Base-by-base conservation (phyloP, 2,113 vertebrate genomes). In the Toxotes jaculatrix region DNA sequence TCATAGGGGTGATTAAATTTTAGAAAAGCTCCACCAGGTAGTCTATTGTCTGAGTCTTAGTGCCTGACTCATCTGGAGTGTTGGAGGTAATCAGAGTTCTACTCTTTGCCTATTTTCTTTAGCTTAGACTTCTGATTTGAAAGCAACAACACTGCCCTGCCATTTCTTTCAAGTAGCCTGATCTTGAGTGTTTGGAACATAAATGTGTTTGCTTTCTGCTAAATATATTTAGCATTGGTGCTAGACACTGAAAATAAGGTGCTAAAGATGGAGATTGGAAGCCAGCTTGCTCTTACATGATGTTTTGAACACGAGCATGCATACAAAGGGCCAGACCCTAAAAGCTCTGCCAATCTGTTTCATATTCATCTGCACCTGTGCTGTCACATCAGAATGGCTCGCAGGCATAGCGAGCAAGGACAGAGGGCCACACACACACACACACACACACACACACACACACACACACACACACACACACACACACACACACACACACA, bases 301-400 rank as follows among this genome's bases (percentile, higher is more conserved):
- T 83, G 78, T 68, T 61, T 80, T 16, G 4, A 66, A 84, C 79
- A 82, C 68, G 38, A 79, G 57, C 59, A 14, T 57, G 60, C 70
- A 80, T 74, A 78, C 74, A 87, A 74, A 84, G 64, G 47, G 53
- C 57, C 59, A 49, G 70, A 63, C 69, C 80, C 65, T 88, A 47
- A 85, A 86, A 88, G 87, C 78, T 65, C 34, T 57, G 68, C 73
- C 5, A 53, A 77, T 73, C 91, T 90, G 82, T 81, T 92, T 92
- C 87, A 92, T 91, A 91, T 92, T 92, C 89, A 93, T 92, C 72
- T 82, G 85, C 88, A 92, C 87, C 89, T 93, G 88, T 77, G 89
- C 77, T 63, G 64, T 86, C 76, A 90, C 66, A 79, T 79, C 78
- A 82, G 86, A 89, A 75, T 59, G 70, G 63, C 74, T 80, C 55